Percentiles rank a stretch among this genome's conserved stretches.
Evolutionary conservation across 1,140 invertebrate genomes (phyloP).

Genomic region (Scaptodrosophila lebanonensis): DNA sequence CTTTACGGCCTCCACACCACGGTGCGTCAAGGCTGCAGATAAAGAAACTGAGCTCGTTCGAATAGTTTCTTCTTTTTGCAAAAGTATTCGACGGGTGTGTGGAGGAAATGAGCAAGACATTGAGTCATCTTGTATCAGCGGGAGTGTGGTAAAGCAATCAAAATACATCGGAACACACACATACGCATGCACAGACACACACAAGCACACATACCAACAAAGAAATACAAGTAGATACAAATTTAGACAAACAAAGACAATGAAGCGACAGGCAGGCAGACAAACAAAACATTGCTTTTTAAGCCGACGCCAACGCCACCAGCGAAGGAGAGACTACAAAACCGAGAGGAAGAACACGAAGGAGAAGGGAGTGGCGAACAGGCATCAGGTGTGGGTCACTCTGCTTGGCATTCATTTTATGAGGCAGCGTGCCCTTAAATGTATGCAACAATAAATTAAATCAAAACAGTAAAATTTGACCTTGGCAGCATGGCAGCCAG

Average conservation of each 20-base stretch:
- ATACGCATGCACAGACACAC: conserved; percentile 8
- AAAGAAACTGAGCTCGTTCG: conserved; percentile 34
- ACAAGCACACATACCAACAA: conserved; percentile 53
- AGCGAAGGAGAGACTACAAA: conserved; percentile 6
- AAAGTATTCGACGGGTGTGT: too few species aligned
- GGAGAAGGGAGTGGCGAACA: neutral
- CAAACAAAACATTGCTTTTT: conserved; percentile 71
- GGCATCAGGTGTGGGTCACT: conserved; percentile 9
- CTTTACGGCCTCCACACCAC: conserved; percentile 4
- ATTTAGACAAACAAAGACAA: too few species aligned
- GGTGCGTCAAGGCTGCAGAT: conserved; percentile 15
- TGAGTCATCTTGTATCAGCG: conserved; percentile 58
- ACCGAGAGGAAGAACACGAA: conserved; percentile 14
- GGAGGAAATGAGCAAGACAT: conserved; percentile 73
- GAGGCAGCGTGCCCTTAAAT: conserved; percentile 44
- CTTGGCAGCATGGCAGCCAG: conserved; percentile 43
- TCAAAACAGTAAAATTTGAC: conserved; percentile 70
- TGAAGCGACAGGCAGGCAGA: conserved; percentile 47
- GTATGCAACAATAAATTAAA: conserved; percentile 71
- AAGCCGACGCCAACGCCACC: too few species aligned
- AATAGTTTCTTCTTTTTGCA: conserved; percentile 50
- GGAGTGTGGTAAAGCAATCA: conserved; percentile 63
- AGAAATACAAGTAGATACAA: conserved; percentile 63
- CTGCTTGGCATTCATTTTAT: conserved; percentile 33
- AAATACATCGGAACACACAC: too few species aligned